phyloP scores from a whole-genome alignment of 2,797 vertebrate genomes.

The Chloroceryle amazona region DNA sequence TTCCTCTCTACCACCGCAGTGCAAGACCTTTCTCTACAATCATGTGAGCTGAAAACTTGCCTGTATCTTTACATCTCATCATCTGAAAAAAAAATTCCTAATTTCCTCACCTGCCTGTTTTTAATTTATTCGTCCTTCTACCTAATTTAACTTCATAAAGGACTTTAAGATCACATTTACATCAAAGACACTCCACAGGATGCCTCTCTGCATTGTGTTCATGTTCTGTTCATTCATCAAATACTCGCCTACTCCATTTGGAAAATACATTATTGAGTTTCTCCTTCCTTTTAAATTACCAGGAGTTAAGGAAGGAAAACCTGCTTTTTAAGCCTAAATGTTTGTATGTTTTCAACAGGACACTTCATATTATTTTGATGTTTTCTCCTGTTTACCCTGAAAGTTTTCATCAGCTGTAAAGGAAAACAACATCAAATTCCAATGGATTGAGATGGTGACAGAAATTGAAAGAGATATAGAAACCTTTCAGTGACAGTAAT shows the following conservation, averaged over 20 bases:
- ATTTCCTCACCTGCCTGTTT: not conserved
- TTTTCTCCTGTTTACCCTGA: not conserved
- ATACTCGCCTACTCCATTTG: not conserved
- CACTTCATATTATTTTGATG: not conserved
- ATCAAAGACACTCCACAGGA: constrained; percentile 3
- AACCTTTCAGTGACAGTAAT: not conserved
- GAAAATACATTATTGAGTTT: not conserved
- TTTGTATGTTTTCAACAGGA: not conserved
- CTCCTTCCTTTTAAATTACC: constrained; percentile 17
- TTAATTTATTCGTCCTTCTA: not conserved
- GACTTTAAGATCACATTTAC: not conserved
- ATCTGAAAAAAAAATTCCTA: not conserved
- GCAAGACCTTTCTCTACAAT: not conserved
- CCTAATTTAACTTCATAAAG: not conserved
- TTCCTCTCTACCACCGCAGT: not conserved
- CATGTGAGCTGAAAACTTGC: not conserved
- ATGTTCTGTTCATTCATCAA: constrained; percentile 26
- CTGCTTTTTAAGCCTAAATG: not conserved
- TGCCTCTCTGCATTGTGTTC: not conserved
- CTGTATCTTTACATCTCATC: not conserved
- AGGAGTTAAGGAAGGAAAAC: not conserved
- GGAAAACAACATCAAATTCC: not conserved
- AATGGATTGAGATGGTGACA: not conserved
- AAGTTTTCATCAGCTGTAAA: not conserved
- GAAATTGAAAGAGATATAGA: not conserved